Conservation (phyloP, 1,140 invertebrate species). For the Trichomalopsis sarcophagae region DNA sequence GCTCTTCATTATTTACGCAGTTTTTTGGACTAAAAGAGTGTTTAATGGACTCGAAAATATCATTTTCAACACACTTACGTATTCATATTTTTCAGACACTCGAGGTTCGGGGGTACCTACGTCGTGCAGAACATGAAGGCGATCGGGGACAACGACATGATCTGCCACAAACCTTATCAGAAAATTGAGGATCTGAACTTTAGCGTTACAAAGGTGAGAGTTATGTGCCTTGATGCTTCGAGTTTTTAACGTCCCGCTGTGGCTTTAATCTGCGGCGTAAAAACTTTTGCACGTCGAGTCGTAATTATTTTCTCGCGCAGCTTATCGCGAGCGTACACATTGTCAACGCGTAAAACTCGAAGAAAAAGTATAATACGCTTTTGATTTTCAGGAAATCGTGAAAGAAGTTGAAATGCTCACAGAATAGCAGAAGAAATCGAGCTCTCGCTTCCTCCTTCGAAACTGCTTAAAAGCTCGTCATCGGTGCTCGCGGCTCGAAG, state of each 20-base stretch:
- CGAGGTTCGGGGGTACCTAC: slow-evolving; percentile 94
- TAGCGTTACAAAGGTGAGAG: slow-evolving; percentile 80
- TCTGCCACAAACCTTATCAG: slow-evolving; percentile 89
- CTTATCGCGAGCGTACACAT: neutral
- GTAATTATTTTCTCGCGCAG: neutral
- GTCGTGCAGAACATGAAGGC: slow-evolving; percentile 95
- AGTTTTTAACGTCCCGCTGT: neutral
- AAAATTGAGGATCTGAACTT: slow-evolving; percentile 86
- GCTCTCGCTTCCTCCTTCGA: neutral
- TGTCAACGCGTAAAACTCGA: neutral
- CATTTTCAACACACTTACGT: neutral
- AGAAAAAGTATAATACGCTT: neutral
- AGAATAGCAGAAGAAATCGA: neutral
- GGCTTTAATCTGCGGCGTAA: neutral
- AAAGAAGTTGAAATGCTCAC: neutral
- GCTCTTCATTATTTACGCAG: neutral
- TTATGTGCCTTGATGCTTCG: slow-evolving; percentile 13
- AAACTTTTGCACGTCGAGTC: neutral
- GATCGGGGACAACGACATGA: slow-evolving; percentile 89
- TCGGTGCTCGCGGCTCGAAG: slow-evolving; percentile 20
- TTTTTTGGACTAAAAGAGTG: too few species aligned
- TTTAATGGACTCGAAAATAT: too few species aligned
- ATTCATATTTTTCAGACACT: slow-evolving; percentile 79
- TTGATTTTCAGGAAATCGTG: neutral
- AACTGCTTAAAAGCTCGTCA: slow-evolving; percentile 48